Conservation (phyloP, 2,888 invertebrate genomes). For the Achlya flavicornis region DNA sequence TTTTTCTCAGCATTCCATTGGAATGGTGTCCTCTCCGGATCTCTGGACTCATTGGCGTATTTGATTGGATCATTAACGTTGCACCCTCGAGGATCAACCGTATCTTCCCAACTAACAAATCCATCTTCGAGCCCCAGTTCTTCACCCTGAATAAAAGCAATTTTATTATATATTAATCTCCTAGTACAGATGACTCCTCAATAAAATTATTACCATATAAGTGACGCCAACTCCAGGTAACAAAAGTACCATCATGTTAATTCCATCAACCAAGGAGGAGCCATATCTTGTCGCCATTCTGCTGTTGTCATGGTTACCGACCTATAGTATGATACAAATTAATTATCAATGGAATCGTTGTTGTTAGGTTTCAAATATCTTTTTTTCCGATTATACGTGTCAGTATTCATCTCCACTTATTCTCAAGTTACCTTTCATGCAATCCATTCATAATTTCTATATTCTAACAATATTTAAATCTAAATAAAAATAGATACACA, state of each 20-base stretch:
- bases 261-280: constrained; percentile 85
- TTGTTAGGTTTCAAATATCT: too few species aligned
- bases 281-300: constrained; percentile 86
- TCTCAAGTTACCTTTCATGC: too few species aligned
- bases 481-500: too few species aligned
- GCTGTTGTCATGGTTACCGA: constrained; percentile 87
- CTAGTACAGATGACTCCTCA: neutral
- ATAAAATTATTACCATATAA: constrained; percentile 79
- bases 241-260: constrained; percentile 88
- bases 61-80: constrained; percentile 86
- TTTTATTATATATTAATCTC: constrained; percentile 5
- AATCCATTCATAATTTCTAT: too few species aligned
- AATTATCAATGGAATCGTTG: neutral
- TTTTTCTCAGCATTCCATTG: constrained; percentile 85
- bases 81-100: constrained; percentile 87
- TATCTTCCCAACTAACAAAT: constrained; percentile 86
- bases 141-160: constrained; percentile 85
- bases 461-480: too few species aligned
- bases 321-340: constrained; percentile 58
- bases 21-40: constrained; percentile 87
- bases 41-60: constrained; percentile 84
- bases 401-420: too few species aligned
- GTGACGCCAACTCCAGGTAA: constrained; percentile 90
- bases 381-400: too few species aligned
- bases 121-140: constrained; percentile 91